Evolutionary conservation across 2,888 invertebrate species (phyloP).

Genomic region (Epinotia ramella): DNA sequence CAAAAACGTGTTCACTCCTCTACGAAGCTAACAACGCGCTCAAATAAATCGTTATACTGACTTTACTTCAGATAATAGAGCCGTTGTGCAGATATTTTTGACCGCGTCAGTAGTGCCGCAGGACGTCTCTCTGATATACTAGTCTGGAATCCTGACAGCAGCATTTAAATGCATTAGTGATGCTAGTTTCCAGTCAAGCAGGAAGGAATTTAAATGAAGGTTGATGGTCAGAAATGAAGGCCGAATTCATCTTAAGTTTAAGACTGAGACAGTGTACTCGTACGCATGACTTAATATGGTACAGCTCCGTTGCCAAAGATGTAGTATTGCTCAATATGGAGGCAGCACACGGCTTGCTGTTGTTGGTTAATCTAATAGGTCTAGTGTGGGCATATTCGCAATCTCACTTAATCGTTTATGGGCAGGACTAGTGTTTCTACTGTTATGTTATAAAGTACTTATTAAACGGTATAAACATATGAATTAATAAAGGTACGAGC

Average conservation of each 20-base stretch:
- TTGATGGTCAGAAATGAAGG: conserved; percentile 19
- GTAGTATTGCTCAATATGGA: conserved; percentile 5
- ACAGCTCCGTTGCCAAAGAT: background rate
- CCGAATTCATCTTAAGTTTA: conserved; percentile 9
- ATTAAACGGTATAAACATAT: background rate
- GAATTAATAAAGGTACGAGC: too few species aligned
- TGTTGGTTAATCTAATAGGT: background rate
- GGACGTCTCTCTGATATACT: background rate
- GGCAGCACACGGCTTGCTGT: background rate
- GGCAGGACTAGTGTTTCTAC: background rate
- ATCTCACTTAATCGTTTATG: background rate
- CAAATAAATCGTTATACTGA: background rate
- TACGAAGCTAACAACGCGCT: too few species aligned
- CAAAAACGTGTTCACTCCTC: too few species aligned
- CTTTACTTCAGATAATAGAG: background rate
- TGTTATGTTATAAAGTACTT: background rate
- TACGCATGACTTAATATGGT: conserved; percentile 21
- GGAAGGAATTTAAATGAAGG: conserved; percentile 34
- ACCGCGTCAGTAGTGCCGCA: background rate
- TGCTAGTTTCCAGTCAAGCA: conserved; percentile 15
- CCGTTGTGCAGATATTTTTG: background rate
- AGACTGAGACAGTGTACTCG: background rate
- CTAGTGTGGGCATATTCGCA: conserved; percentile 11
- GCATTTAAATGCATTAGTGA: conserved; percentile 3
- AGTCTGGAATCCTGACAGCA: background rate